phyloP scores from a whole-genome alignment of 2,797 vertebrate genomes.

The Pantherophis alleghaniensis region DNA sequence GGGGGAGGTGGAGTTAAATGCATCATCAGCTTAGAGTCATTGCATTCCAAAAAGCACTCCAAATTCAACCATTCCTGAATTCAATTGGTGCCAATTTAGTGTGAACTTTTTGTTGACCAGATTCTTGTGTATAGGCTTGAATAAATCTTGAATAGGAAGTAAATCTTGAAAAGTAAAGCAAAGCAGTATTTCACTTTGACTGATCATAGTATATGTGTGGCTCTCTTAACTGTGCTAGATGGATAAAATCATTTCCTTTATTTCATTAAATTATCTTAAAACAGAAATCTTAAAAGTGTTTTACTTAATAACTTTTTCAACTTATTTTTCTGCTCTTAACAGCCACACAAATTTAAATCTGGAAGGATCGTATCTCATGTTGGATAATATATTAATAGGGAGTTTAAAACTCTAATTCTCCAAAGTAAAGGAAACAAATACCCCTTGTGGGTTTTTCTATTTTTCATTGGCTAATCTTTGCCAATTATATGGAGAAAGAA shows the following conservation, averaged over 20 bases:
- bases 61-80: neutral
- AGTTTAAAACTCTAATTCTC: conserved; percentile 35
- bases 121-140: neutral
- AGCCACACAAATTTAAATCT: conserved; percentile 36
- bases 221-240: neutral
- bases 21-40: neutral
- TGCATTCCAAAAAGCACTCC: neutral
- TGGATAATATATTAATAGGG: conserved; percentile 44
- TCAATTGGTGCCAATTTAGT: neutral
- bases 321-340: conserved; percentile 26
- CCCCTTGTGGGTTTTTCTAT: conserved; percentile 38
- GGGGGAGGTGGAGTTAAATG: neutral
- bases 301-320: conserved; percentile 43
- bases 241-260: neutral
- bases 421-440: conserved; percentile 57
- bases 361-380: conserved; percentile 27
- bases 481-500: conserved; percentile 56
- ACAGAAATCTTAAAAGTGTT: conserved; percentile 29
- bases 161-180: neutral
- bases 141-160: neutral
- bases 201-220: neutral
- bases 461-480: conserved; percentile 59
- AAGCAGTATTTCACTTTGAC: neutral
- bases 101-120: neutral
- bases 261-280: conserved; percentile 34